A percentile compares a stretch with the other conserved stretches of the same genome.
phyloP scores from a whole-genome alignment of 2,797 vertebrate genomes.

The Emydoidea blandingii region DNA sequence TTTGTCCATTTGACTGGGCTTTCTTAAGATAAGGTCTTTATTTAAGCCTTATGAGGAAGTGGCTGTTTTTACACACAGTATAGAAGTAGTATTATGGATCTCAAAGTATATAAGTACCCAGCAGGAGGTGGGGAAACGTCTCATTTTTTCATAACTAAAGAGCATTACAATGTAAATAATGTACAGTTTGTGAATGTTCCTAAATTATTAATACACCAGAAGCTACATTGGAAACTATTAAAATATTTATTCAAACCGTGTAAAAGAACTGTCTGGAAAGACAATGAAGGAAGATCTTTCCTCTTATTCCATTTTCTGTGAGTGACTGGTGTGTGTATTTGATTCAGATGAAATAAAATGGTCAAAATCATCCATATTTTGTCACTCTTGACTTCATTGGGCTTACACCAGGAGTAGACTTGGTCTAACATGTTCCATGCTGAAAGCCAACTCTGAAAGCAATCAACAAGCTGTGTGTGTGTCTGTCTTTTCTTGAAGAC shows the following conservation, averaged over 20 bases:
- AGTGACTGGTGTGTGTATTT: neutral
- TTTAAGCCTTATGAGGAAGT: neutral
- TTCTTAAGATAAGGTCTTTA: neutral
- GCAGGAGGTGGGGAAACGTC: neutral
- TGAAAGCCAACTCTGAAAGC: slow-evolving; percentile 8
- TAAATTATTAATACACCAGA: slow-evolving; percentile 8
- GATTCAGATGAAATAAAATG: neutral
- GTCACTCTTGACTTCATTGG: neutral
- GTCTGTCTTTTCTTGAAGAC: neutral
- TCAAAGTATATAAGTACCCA: neutral
- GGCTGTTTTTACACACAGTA: neutral
- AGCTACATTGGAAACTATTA: neutral
- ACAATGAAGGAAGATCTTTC: neutral
- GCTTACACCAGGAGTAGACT: neutral
- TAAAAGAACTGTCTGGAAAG: neutral
- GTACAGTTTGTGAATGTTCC: neutral
- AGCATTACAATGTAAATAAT: neutral
- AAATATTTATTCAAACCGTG: slow-evolving; percentile 21
- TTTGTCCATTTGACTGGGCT: neutral
- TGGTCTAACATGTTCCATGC: neutral
- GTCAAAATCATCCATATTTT: neutral
- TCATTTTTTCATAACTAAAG: neutral
- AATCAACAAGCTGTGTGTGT: neutral
- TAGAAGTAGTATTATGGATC: neutral
- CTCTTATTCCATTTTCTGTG: slow-evolving; percentile 17